Evolutionary conservation across 2,888 invertebrate species (phyloP).

Genomic region (Belgica antarctica): DNA sequence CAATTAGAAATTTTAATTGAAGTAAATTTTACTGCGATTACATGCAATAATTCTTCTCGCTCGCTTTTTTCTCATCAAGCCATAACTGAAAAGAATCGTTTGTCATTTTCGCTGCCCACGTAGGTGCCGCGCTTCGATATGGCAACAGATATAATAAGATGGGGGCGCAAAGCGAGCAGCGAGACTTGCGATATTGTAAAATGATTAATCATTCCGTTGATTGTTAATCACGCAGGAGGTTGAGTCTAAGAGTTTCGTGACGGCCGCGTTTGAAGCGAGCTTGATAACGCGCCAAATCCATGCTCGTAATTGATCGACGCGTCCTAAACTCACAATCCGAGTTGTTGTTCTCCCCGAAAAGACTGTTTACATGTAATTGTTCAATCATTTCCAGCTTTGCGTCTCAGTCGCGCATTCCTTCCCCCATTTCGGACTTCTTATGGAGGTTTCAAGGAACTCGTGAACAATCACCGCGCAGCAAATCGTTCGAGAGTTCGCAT

Average conservation of each 20-base stretch:
- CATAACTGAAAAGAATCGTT: conserved; percentile 32
- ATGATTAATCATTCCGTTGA: conserved; percentile 39
- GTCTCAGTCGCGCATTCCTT: neutral
- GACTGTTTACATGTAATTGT: conserved; percentile 25
- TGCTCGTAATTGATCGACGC: too few species aligned
- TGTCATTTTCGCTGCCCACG: conserved; percentile 9
- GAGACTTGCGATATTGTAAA: conserved; percentile 38
- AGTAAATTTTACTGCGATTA: neutral
- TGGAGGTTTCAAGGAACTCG: neutral
- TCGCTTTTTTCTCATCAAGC: neutral
- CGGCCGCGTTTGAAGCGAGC: neutral
- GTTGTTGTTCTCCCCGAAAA: neutral
- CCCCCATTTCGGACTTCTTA: neutral
- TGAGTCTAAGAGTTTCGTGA: neutral
- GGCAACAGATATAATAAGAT: conserved; percentile 25
- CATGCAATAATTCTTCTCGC: neutral
- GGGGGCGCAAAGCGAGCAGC: conserved; percentile 28
- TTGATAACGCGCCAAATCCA: neutral
- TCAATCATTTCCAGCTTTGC: neutral
- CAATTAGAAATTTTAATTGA: neutral
- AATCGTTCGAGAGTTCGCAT: conserved; percentile 36
- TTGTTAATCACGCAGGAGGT: neutral
- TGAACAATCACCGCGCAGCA: neutral
- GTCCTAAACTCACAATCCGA: neutral
- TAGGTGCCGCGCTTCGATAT: conserved; percentile 26